Percentiles rank a stretch among this genome's conserved stretches.
These are phyloP conservation scores for Tetragnatha versicolor DNA, from an alignment of 1,140 invertebrate genomes.

Conservation along the genomic window DNA sequence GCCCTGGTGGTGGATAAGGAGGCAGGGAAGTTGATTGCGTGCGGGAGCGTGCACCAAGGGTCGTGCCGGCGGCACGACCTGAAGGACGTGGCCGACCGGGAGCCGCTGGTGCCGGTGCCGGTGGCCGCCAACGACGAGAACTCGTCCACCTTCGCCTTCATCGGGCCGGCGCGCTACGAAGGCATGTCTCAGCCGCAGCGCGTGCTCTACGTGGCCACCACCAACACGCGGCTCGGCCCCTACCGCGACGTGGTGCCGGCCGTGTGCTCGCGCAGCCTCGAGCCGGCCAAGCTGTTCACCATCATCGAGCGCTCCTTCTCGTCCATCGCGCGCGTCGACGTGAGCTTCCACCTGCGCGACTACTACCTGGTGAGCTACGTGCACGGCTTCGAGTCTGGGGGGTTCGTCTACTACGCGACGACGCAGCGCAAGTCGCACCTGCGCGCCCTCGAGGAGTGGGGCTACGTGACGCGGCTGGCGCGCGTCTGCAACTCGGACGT, in stretches of 20 bases:
- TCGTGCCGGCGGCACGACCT: slow-evolving; percentile 87
- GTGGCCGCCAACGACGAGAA: slow-evolving; percentile 90
- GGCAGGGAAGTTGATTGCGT: slow-evolving; percentile 80
- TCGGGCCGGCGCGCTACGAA: slow-evolving; percentile 87
- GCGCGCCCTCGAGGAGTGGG: slow-evolving; percentile 82
- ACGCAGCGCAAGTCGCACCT: slow-evolving; percentile 92
- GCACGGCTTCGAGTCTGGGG: slow-evolving; percentile 92
- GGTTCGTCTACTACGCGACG: slow-evolving; percentile 93
- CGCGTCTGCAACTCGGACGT: slow-evolving; percentile 92
- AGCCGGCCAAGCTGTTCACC: slow-evolving; percentile 72
- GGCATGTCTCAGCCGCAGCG: slow-evolving; percentile 74
- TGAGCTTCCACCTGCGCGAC: slow-evolving; percentile 83
- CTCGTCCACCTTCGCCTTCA: slow-evolving; percentile 92
- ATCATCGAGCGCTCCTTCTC: slow-evolving; percentile 83
- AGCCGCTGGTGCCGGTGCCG: slow-evolving; percentile 72
- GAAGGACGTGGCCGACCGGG: slow-evolving; percentile 77
- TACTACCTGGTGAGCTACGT: slow-evolving; percentile 94
- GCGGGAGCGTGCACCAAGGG: slow-evolving; percentile 86
- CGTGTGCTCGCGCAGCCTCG: slow-evolving; percentile 76
- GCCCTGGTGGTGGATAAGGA: slow-evolving; percentile 86
- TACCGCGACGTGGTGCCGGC: slow-evolving; percentile 94
- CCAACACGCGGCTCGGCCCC: slow-evolving; percentile 89
- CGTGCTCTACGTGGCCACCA: slow-evolving; percentile 92
- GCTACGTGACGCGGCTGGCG: slow-evolving; percentile 87
- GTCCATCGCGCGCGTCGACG: slow-evolving; percentile 87